Evolutionary conservation across 2,113 vertebrate species (phyloP), one percentile per base, ranked within the genome.

Genomic region (Callipepla squamata): DNA sequence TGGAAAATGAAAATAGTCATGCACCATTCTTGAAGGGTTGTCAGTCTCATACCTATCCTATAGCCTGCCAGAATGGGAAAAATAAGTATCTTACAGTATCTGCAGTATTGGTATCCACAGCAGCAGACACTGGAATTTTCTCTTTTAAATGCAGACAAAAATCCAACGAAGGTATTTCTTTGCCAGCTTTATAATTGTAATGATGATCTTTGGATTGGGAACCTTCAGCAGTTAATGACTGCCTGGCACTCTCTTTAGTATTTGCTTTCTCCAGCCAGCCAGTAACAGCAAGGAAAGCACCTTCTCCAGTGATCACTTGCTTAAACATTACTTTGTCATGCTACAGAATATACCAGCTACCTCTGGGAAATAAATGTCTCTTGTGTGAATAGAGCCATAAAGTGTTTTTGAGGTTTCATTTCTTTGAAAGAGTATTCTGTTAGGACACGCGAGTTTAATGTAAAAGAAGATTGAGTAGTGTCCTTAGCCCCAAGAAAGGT

Each of bases 141-240:
- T 97, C 93, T 97, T 97, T 97, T 97, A 93, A 97, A 94, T 95
- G 96, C 90, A 68, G 48, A 85, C 36, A 48, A 93, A 88, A 90
- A 30, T 38, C 42, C 57, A 75, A 36, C 36, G 36, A 88, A 95
- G 94, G 95, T 96, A 95, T 87, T 97, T 91, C 92, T 96, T 97
- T 97, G 96, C 91, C 92, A 96, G 91, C 92, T 97, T 97, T 96
- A 74, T 94, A 96, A 94, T 95, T 96, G 94, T 88, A 95, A 88
- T 81, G 75, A 94, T 89, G 96, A 95, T 94, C 95, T 95, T 57
- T 50, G 81, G 97, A 95, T 97, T 94, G 95, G 92, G 94, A 96
- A 96, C 97, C 97, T 97, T 94, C 86, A 97, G 93, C 92, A 91
- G 87, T 94, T 97, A 97, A 97, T 95, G 95, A 96, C 91, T 95